Conservation (phyloP, 35 echinoderm and acorn worm genomes). For the Hemicentrotus pulcherrimus region DNA sequence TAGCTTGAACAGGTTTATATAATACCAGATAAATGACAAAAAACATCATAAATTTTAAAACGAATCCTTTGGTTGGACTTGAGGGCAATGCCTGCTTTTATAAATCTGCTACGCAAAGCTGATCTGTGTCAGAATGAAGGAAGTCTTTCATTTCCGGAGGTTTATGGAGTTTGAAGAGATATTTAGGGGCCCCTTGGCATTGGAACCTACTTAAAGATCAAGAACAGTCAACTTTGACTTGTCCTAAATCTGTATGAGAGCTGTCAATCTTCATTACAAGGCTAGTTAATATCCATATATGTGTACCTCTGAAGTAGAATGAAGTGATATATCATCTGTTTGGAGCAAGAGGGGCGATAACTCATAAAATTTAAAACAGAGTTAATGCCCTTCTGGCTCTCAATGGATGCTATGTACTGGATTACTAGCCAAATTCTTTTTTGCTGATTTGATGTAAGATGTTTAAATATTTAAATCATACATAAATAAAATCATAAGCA, state of each 20-base stretch:
- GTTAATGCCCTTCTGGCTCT: too few species aligned
- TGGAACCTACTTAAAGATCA: not conserved
- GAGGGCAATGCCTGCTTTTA: not conserved
- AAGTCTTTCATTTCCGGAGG: not conserved
- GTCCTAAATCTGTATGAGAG: not conserved
- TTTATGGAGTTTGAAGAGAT: not conserved
- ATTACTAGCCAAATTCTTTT: too few species aligned
- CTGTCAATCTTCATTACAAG: not conserved
- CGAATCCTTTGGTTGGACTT: not conserved
- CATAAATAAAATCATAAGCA: too few species aligned
- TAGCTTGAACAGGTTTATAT: not conserved
- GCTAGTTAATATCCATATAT: not conserved
- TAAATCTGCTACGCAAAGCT: not conserved
- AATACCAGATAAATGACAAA: not conserved
- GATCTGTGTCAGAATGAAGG: not conserved
- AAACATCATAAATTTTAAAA: not conserved
- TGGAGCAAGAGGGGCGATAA: too few species aligned
- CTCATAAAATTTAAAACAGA: too few species aligned
- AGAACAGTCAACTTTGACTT: constrained; percentile 11
- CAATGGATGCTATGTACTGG: too few species aligned
- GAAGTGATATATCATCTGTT: not conserved
- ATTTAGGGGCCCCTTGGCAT: not conserved
- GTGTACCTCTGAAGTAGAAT: not conserved
- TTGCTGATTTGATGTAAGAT: too few species aligned
- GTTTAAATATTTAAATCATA: too few species aligned